Base-by-base conservation (phyloP, 2,113 vertebrate species). In the Festucalex cinctus region DNA sequence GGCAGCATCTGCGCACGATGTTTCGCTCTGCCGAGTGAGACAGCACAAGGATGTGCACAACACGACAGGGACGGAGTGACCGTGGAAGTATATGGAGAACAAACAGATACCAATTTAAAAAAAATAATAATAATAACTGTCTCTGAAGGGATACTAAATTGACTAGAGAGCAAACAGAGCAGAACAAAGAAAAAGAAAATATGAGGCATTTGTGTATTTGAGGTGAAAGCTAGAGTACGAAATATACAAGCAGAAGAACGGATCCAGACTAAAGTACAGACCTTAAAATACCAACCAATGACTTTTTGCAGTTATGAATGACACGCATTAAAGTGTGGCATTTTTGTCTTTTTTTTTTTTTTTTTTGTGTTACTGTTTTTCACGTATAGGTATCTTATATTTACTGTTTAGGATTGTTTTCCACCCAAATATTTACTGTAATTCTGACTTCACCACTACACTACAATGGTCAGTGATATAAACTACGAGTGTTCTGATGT, bases 21-120 rank as follows among this genome's bases (percentile, higher is more conserved):
- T 88, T 82, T 85, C 39, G 69, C 79, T 84, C 82, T 82, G 39
- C 75, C 44, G 69, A 85, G 74, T 79, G 71, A 86, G 81, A 84
- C 82, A 70, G 80, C 70, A 70, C 36, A 28, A 82, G 65, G 75
- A 82, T 53, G 72, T 66, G 82, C n/a, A 16, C 24, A 7, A 59
- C 53, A 70, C 19, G 58, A 75, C 39, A 32, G 59, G 69, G 62
- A 70, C 35, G 39, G 69, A 73, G 16, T 28, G 32, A 74, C 53
- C 53, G 66, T 53, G 64, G 49, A 65, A 53, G 77, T 53, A 77
- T 68, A 51, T 64, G 68, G 44, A 70, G 57, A 20, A 51, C 53
- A 60, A 65, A 65, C 44, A 66, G 26, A 39, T 17, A 64, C 28
- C 26, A 49, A 82, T 65, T 80, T 73, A 63, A 76, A 74, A 28